phyloP scores from a whole-genome alignment of 2,113 vertebrate genomes.

The Tenebrosternarchus preto region DNA sequence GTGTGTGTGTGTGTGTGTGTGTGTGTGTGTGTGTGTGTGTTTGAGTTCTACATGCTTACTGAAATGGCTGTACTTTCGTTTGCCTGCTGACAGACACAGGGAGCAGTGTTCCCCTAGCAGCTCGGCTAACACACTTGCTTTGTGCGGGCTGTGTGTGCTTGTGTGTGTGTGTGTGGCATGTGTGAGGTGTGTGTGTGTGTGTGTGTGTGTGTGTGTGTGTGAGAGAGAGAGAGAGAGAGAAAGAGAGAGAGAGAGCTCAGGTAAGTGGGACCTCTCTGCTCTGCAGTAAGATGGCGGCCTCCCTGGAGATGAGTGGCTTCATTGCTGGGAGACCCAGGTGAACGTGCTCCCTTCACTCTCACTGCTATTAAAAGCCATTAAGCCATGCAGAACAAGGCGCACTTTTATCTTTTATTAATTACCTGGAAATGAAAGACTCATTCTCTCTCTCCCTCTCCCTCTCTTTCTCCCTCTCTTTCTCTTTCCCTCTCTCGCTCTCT shows the following conservation, averaged over 20 bases:
- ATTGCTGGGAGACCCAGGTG: constrained; percentile 51
- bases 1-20: constrained; percentile 39
- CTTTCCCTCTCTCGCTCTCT: constrained; percentile 14
- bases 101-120: constrained; percentile 27
- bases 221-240: constrained; percentile 6
- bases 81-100: constrained; percentile 34
- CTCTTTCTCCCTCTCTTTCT: background rate
- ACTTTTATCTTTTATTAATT: constrained; percentile 63
- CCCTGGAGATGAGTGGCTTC: constrained; percentile 42
- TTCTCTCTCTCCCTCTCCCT: background rate
- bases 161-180: constrained; percentile 20
- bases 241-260: constrained; percentile 34
- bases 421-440: constrained; percentile 55
- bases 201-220: constrained; percentile 20
- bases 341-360: constrained; percentile 53
- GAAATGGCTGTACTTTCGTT: constrained; percentile 59
- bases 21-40: background rate
- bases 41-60: constrained; percentile 36
- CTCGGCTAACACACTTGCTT: constrained; percentile 15
- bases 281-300: constrained; percentile 53
- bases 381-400: constrained; percentile 58
- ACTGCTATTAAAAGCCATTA: constrained; percentile 61
- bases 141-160: constrained; percentile 31
- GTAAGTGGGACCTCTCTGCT: constrained; percentile 48
- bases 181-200: constrained; percentile 37